These are phyloP conservation scores for Rhabdophis nuchalis DNA, from an alignment of 2,797 vertebrate species.

Conservation along the genomic window DNA sequence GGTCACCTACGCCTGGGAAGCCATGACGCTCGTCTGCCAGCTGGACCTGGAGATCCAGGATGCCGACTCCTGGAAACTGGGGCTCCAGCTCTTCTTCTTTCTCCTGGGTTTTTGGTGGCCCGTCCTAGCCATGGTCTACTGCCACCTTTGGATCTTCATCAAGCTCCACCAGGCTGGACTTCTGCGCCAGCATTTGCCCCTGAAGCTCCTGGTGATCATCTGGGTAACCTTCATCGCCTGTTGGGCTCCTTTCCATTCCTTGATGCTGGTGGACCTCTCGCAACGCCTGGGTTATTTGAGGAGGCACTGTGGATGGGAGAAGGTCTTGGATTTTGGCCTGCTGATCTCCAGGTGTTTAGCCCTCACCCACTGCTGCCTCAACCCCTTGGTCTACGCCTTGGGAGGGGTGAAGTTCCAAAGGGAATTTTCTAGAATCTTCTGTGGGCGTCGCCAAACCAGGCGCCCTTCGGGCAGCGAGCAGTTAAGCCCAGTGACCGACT, in stretches of 20 bases:
- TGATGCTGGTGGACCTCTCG: conserved; percentile 73
- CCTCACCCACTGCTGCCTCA: conserved; percentile 78
- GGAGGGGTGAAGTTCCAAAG: conserved; percentile 80
- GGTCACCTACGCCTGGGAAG: conserved; percentile 2
- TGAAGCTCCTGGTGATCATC: conserved; percentile 75
- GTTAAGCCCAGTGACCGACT: neutral
- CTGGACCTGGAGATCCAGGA: conserved; percentile 50
- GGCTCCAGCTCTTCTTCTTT: conserved; percentile 68
- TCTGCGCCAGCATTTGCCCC: conserved; percentile 71
- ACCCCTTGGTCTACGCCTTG: conserved; percentile 81
- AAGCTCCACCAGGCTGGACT: conserved; percentile 71
- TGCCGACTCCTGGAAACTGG: conserved; percentile 66
- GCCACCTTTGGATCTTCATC: conserved; percentile 77
- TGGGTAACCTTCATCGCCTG: conserved; percentile 76
- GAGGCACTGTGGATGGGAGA: conserved; percentile 59
- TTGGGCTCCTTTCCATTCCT: conserved; percentile 78
- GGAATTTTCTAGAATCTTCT: conserved; percentile 68
- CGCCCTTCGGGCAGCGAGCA: rapidly evolving
- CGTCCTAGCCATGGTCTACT: conserved; percentile 78
- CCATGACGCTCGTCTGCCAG: conserved; percentile 47
- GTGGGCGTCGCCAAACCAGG: neutral
- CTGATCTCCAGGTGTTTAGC: conserved; percentile 75
- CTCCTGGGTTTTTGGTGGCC: conserved; percentile 76
- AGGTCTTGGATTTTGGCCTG: conserved; percentile 70
- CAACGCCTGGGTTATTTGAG: conserved; percentile 52